Evolutionary conservation across 2,113 vertebrate species (phyloP).

Genomic region (Callionymus lyra): DNA sequence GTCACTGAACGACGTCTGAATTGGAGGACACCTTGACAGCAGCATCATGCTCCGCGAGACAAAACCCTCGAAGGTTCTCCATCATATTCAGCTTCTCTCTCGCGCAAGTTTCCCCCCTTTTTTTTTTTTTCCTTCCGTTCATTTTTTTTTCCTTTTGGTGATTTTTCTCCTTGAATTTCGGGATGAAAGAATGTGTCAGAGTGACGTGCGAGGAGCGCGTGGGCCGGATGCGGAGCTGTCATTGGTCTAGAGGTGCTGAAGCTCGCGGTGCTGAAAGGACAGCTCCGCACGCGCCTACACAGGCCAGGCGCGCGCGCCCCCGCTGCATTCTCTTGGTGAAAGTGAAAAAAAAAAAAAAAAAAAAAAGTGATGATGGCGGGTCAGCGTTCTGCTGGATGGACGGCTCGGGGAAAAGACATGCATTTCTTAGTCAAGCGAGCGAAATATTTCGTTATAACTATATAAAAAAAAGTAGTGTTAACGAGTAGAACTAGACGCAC

Average conservation of each 20-base stretch:
- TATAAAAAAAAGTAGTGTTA: no score
- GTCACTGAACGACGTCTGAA: constrained; percentile 63
- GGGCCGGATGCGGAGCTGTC: constrained; percentile 46
- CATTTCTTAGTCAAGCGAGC: no score
- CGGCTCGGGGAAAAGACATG: no score
- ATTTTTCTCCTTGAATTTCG: constrained; percentile 14
- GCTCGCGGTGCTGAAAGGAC: constrained; percentile 68
- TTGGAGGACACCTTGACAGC: constrained; percentile 66
- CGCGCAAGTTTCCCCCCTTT: no score
- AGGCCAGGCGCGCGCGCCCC: constrained; percentile 16
- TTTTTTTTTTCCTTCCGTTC: neutral
- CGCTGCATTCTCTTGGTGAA: constrained; percentile 12
- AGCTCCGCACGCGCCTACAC: constrained; percentile 57
- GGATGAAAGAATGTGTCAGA: constrained; percentile 16
- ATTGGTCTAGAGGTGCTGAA: constrained; percentile 51
- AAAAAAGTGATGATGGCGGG: neutral
- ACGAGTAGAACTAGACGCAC: no score
- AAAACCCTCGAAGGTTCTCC: no score
- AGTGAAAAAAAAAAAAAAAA: neutral
- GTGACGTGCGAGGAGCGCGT: constrained; percentile 12
- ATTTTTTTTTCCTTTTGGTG: no score
- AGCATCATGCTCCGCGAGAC: constrained; percentile 43
- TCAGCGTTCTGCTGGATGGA: no score
- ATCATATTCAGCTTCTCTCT: constrained; percentile 11
- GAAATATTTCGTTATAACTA: no score